phyloP scores from a whole-genome alignment of 2,888 invertebrate species.

The Timema cristinae region DNA sequence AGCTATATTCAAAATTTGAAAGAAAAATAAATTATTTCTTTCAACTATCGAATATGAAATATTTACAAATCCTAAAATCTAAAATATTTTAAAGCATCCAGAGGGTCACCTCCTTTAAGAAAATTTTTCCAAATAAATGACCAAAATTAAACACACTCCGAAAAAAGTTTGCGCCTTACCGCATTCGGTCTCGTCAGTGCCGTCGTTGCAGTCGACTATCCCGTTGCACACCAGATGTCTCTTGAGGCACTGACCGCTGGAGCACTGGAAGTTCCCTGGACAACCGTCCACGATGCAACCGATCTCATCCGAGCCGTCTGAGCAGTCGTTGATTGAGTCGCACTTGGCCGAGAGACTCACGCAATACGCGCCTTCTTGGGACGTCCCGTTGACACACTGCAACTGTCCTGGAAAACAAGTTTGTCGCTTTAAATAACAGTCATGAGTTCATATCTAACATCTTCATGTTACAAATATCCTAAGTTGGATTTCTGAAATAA shows the following conservation, averaged over 20 bases:
- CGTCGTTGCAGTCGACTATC: conserved; percentile 57
- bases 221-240: conserved; percentile 59
- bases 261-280: conserved; percentile 56
- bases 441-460: not conserved
- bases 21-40: too few species aligned
- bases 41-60: too few species aligned
- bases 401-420: conserved; percentile 50
- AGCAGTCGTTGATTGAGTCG: conserved; percentile 57
- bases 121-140: too few species aligned
- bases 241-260: conserved; percentile 56
- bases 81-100: too few species aligned
- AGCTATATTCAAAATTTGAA: too few species aligned
- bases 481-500: not conserved
- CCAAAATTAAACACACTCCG: too few species aligned
- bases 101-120: too few species aligned
- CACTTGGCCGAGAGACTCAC: conserved; percentile 50
- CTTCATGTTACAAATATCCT: too few species aligned
- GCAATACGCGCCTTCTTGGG: conserved; percentile 56
- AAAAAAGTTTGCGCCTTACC: conserved; percentile 41
- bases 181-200: conserved; percentile 56
- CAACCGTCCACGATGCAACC: conserved; percentile 55
- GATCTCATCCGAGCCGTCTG: conserved; percentile 58
- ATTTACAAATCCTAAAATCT: too few species aligned
- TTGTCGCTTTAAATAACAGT: not conserved
- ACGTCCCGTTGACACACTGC: conserved; percentile 56